phyloP scores from a whole-genome alignment of 1,140 invertebrate species.

The Metaphire vulgaris region DNA sequence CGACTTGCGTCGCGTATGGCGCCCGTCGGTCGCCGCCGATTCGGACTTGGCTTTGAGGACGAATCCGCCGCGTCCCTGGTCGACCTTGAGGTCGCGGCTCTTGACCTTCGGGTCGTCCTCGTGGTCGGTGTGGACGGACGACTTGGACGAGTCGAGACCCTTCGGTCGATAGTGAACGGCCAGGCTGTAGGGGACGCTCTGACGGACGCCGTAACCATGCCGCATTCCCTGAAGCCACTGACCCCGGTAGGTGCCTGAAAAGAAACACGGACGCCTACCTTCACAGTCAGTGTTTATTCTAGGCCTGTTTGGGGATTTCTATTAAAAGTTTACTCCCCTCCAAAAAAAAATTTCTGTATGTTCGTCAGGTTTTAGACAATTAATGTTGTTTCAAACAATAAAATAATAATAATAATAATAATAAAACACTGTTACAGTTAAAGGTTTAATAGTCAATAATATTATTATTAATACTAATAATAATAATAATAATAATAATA shows the following conservation, averaged over 20 bases:
- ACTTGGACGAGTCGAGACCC: constrained; percentile 69
- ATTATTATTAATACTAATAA: not conserved
- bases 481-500: not conserved
- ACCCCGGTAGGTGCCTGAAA: constrained; percentile 76
- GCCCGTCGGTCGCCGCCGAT: constrained; percentile 69
- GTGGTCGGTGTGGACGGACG: constrained; percentile 65
- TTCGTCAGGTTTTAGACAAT: too few relatives aligned
- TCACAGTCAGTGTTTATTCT: too few relatives aligned
- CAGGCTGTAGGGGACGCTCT: constrained; percentile 84
- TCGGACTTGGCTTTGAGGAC: constrained; percentile 53
- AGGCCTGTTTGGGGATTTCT: too few relatives aligned
- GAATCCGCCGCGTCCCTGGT: constrained; percentile 92
- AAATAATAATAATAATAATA: too few relatives aligned
- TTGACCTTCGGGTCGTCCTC: constrained; percentile 54
- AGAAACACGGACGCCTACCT: too few relatives aligned
- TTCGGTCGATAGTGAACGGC: constrained; percentile 63
- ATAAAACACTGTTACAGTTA: too few relatives aligned
- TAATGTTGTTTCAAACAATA: too few relatives aligned
- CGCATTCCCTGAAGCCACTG: constrained; percentile 96
- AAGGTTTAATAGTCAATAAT: not conserved
- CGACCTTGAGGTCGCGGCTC: constrained; percentile 70
- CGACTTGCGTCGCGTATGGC: constrained; percentile 62
- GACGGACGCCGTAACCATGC: constrained; percentile 93
- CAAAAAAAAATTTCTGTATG: too few relatives aligned
- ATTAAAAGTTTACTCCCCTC: too few relatives aligned